Conservation (phyloP, 2,797 vertebrate genomes). For the Enteromius fasciolatus region DNA sequence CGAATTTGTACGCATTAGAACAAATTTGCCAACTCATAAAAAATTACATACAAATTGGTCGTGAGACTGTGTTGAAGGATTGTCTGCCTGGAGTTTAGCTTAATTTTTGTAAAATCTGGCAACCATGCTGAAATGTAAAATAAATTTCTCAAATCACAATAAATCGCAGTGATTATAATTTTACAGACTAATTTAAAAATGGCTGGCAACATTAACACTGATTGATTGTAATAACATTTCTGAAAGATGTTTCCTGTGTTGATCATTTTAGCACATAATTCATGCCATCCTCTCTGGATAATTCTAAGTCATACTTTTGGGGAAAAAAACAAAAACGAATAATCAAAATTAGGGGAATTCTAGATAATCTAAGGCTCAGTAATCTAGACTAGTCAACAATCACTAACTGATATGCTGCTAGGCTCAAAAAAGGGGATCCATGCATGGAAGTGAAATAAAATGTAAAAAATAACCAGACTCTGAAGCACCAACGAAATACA, state of each 20-base stretch:
- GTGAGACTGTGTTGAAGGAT: background rate
- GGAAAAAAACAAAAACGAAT: background rate
- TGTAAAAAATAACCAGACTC: constrained; percentile 27
- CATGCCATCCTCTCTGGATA: background rate
- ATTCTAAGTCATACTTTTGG: background rate
- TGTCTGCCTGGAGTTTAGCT: background rate
- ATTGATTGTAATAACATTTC: background rate
- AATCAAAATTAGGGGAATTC: background rate
- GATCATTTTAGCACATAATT: background rate
- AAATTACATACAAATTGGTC: too few species aligned
- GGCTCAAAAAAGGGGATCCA: background rate
- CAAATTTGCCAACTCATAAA: too few species aligned
- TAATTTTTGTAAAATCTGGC: background rate
- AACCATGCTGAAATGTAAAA: background rate
- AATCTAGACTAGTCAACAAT: background rate
- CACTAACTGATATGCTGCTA: background rate
- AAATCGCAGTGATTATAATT: background rate
- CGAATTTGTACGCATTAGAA: too few species aligned
- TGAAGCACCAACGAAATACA: constrained; percentile 24
- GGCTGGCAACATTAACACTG: too few species aligned
- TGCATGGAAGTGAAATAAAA: constrained; percentile 32
- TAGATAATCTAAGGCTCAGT: background rate
- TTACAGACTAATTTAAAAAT: too few species aligned
- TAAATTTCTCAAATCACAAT: background rate
- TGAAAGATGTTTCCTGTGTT: background rate